Evolutionary conservation across 2,113 vertebrate species (phyloP).

Genomic region (Proterorhinus semilunaris): DNA sequence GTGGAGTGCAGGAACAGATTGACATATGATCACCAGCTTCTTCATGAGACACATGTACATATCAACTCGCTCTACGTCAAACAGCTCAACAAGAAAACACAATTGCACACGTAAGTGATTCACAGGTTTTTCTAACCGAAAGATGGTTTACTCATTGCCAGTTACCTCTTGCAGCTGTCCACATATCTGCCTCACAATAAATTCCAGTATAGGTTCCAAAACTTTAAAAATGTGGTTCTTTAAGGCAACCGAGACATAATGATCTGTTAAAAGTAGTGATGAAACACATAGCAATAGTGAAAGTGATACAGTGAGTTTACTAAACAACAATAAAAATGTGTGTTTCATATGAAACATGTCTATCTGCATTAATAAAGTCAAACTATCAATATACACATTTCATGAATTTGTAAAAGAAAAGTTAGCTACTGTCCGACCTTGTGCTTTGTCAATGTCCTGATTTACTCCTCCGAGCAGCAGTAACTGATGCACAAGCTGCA

Average conservation of each 20-base stretch:
- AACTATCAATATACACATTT: too few relatives aligned
- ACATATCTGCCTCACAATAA: conserved; percentile 80
- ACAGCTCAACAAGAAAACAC: conserved; percentile 53
- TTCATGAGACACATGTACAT: conserved; percentile 83
- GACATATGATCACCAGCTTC: conserved; percentile 72
- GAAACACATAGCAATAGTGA: background rate
- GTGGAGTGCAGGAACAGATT: conserved; percentile 52
- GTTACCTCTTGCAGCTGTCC: conserved; percentile 84
- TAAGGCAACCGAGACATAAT: conserved; percentile 70
- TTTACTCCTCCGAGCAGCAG: conserved; percentile 68
- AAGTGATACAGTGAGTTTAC: too few relatives aligned
- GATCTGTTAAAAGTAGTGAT: conserved; percentile 55
- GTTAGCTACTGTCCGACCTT: conserved; percentile 47
- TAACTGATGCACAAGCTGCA: conserved; percentile 85
- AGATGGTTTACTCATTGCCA: background rate
- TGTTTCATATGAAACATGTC: too few relatives aligned
- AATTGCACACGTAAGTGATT: background rate
- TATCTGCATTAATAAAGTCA: too few relatives aligned
- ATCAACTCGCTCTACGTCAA: conserved; percentile 77
- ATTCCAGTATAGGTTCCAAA: conserved; percentile 80
- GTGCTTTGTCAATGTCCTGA: conserved; percentile 1
- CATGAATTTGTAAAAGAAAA: too few relatives aligned
- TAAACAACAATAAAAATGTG: too few relatives aligned
- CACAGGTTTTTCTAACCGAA: background rate
- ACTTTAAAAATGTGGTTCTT: conserved; percentile 65